phyloP scores from a whole-genome alignment of 2,113 vertebrate genomes.

The Macroglossus sobrinus region DNA sequence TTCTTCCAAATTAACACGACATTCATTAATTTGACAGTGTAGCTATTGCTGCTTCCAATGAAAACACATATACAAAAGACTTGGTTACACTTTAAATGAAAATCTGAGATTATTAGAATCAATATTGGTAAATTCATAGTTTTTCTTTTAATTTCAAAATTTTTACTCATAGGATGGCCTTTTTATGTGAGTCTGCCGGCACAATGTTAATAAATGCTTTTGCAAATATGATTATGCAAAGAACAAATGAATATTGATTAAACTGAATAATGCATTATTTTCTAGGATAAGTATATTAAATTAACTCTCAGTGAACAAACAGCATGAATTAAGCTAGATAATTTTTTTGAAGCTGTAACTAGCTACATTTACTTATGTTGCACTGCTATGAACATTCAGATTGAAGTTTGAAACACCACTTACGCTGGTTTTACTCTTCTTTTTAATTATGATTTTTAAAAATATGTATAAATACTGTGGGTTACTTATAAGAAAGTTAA shows the following conservation, averaged over 20 bases:
- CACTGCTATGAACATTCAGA: not conserved
- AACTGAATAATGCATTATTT: conserved; percentile 75
- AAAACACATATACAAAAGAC: conserved; percentile 41
- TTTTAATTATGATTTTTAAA: not conserved
- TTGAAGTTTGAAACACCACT: conserved; percentile 13
- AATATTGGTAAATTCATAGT: conserved; percentile 51
- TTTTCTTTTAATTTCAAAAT: conserved; percentile 54
- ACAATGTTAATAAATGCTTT: conserved; percentile 59
- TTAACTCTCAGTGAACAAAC: conserved; percentile 71
- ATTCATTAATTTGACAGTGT: conserved; percentile 53
- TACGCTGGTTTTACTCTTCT: conserved; percentile 5
- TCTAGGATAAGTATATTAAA: conserved; percentile 72
- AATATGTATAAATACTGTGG: not conserved
- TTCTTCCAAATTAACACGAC: conserved; percentile 32
- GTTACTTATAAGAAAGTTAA: not conserved
- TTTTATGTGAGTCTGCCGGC: conserved; percentile 35
- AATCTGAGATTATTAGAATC: conserved; percentile 34
- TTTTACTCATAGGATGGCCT: not conserved
- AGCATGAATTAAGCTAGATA: conserved; percentile 68
- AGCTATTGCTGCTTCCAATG: conserved; percentile 9
- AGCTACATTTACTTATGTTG: conserved; percentile 54
- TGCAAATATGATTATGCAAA: conserved; percentile 71
- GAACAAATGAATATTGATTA: conserved; percentile 75
- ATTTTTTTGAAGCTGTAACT: conserved; percentile 59
- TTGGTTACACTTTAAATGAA: conserved; percentile 52